Evolutionary conservation across 2,113 vertebrate species (phyloP), one percentile per base, ranked within the genome.

Genomic region (Podarcis muralis): DNA sequence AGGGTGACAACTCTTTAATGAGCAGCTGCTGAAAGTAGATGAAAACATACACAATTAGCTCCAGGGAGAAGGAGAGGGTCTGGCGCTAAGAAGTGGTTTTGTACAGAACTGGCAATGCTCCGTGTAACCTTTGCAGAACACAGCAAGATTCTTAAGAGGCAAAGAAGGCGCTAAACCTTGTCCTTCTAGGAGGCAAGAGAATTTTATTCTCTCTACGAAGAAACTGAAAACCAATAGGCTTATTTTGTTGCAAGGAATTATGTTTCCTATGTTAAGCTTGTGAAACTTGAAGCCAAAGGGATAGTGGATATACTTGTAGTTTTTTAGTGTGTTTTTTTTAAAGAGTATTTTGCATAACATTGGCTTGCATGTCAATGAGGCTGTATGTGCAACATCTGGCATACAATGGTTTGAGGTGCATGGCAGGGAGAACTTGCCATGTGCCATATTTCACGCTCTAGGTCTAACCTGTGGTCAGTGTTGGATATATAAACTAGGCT

Each of bases 1-100:
- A 5, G 72, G 83, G 81, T 84, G 87, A 88, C 92, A 87, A 88
- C 85, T 93, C 90, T 92, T 92, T 93, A 90, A 92, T 87, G 91
- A 93, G 91, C 0, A 40, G 72, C 91, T 81, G 83, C 91, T 88
- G 91, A 89, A 43, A 43, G 43, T 43, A 43, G 43, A 43, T 43
- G 43, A 43, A 88, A 86, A 91, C 90, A 88, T 88, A 91, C 90
- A 84, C 89, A 90, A 91, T 90, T 53, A 90, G 85, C 87, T 90
- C 6, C 1, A 8, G 74, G 78, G 75, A 91, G 18, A 0, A 80
- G 48, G 53, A n/a, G 1, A 0, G 20, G 86, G 30, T 23, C 16
- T 35, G 48, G 16, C 5, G n/a, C 83, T 32, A 27, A 25, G 11
- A 23, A 32, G 25, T 22, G 9, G 59, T 65, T 66, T 65, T 30